Base-by-base conservation (phyloP, 2,888 invertebrate genomes). In the Acrobasis consociella region DNA sequence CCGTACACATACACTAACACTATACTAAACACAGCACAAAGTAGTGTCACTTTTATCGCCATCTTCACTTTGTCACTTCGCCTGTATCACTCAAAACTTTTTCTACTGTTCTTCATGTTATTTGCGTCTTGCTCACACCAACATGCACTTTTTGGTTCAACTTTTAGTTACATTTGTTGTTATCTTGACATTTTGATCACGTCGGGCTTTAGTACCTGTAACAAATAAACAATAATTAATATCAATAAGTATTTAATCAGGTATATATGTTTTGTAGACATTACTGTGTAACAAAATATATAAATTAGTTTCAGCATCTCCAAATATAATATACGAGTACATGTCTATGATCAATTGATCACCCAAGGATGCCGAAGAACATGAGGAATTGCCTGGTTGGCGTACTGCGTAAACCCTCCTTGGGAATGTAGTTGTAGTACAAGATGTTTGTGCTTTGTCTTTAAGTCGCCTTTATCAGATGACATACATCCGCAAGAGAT, bases 31-130 rank as follows among this genome's bases (percentile, higher is more conserved):
- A 81, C 76, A 61, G 73, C 77, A 72, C 82, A 72, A 75, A 81
- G 72, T 64, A 85, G 69, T 75, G 82, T 80, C 77, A 82, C 75
- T 64, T 72, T 68, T 60, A 75, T 62, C 76, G 81, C 85, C 88
- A 87, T 69, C 62, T 67, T 64, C 62, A 55, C 56, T 62, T 31
- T 49, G 7, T 51, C 59, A 58, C 58, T 64, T 58, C 51, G 46
- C 49, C 31, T 46, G 16, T 17, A n/a, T 58, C 46, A 58, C 49
- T 49, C n/a, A 22, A 49, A 58, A 38, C 15, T 8, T 1, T 2
- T 53, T 9, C 13, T 16, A 55, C 11, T 38, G 51, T 53, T 46
- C 22, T 55, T 59, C 64, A 62, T 66, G 22, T 62, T 59, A 64
- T 55, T 15, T 17, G 9, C 49, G 42, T 58, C 58, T 9, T 17